Evolutionary conservation across 2,113 vertebrate genomes (phyloP), one percentile per base, ranked within the genome.

Genomic region (Lucifuga dentata): DNA sequence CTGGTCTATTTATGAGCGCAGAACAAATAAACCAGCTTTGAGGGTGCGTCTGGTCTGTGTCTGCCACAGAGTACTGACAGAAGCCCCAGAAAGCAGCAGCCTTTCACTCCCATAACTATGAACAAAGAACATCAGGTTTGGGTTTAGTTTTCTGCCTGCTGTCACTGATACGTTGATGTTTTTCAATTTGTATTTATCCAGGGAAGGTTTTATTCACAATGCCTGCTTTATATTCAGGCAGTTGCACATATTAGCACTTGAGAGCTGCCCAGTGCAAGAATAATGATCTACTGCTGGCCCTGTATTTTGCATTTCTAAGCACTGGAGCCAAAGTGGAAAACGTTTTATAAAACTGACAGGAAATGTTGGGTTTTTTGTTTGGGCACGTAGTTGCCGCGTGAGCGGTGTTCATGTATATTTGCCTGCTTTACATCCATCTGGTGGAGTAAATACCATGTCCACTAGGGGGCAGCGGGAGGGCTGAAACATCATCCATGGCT

Each of bases 1-100:
- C 71, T 3, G 48, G 20, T 66, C 57, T 79, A 73, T 83, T 83
- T 81, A 71, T 73, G 60, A 55, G 58, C 9, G 4, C 44, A 59
- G 77, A 78, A 77, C 61, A 85, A 83, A 79, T 73, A 79, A 77
- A 70, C 57, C 3, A 33, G 59, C 52, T 67, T 19, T 64, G 48
- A 61, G 62, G 57, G 20, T 21, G 32, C 15, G 71, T 41, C 80
- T 69, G 81, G 62, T 55, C 70, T 48, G 8, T 19, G 64, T 82
- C 60, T 19, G 49, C 73, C 63, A 8, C 32, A 15, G 67, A 64
- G 48, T 2, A 36, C 38, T 36, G 71, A 67, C 73, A 58, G 56
- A 11, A n/a, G 43, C 36, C 16, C 12, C 23, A 51, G 51, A 59
- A 40, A 26, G 32, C 11, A 40, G 45, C 56, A 10, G 45, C 50